Base-by-base conservation (phyloP, 1,140 invertebrate species). In the Megalopta genalis region DNA sequence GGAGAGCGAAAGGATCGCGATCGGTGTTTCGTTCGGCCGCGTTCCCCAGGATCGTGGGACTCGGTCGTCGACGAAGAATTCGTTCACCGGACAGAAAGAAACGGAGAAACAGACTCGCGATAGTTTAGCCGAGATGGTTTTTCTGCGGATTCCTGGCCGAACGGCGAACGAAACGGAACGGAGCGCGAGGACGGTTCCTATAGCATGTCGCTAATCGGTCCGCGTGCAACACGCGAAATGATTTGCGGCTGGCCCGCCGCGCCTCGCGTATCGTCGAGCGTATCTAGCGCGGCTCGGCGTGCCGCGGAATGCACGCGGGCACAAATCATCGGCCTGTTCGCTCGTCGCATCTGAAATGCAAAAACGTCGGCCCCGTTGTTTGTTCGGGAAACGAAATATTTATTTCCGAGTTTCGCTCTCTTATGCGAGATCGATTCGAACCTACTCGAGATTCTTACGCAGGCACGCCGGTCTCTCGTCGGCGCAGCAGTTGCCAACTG, bases 201-300 rank as follows among this genome's bases (percentile, higher is more conserved):
- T 69, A 63, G 72, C 79, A 77, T 81, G 79, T 59, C 46, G 66
- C 3, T 81, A 81, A 81, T 81, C 79, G 79, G 16, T 18, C 39
- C 72, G 79, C 79, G 79, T 81, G 79, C 79, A 23, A 70, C 79
- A 81, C 79, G 79, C 79, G 60, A 76, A 68, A 77, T 81, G 77
- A 80, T 80, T 80, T 75, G 63, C 63, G 52, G 39, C 54, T 60
- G 25, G 77, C 65, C 63, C 68, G 59, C 37, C 32, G 14, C 69
- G 49, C 16, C 1, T 1, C 16, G 4, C 5, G 49, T 52, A 18
- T 27, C 14, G 64, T 78, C 37, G 69, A 57, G 69, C 18, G 32
- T 72, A 39, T 72, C 72, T 72, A 78, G 52, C 37, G 46, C 42
- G n/a, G 46, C 42, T 4, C 49, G 32, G 68, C 54, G 32, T 32